Percentiles rank a stretch among this genome's conserved stretches.
phyloP scores from a whole-genome alignment of 1,140 invertebrate genomes.

The Trachelipus rathkii region DNA sequence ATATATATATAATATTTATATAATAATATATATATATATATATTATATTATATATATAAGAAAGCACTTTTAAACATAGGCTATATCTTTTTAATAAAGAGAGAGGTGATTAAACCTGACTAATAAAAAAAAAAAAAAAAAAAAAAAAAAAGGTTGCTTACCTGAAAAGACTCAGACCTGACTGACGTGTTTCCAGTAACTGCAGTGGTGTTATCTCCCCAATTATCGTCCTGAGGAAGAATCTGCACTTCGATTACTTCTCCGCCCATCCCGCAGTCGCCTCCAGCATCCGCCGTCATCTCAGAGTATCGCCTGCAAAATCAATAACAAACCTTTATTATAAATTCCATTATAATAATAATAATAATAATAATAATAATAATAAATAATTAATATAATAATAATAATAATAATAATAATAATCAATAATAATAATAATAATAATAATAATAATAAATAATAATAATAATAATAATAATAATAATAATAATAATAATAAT shows the following conservation, averaged over 20 bases:
- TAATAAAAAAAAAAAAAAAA: no score
- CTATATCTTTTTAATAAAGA: no score
- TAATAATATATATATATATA: no score
- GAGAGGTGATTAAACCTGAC: no score
- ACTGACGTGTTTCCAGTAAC: constrained; percentile 95
- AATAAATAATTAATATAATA: background rate
- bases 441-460: background rate
- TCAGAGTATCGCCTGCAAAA: constrained; percentile 45
- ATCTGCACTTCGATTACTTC: constrained; percentile 90
- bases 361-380: background rate
- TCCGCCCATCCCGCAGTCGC: constrained; percentile 64
- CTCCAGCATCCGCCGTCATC: constrained; percentile 49
- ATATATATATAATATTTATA: constrained; percentile 13
- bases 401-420: background rate
- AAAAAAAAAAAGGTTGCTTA: constrained; percentile 17
- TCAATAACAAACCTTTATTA: background rate
- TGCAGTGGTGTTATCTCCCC: constrained; percentile 95
- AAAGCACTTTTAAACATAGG: no score
- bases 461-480: background rate
- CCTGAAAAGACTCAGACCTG: constrained; percentile 82
- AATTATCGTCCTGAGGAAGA: constrained; percentile 91
- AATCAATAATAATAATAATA: constrained; percentile 11
- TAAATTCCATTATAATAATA: background rate
- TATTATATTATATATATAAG: no score
- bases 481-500: background rate